A percentile compares a stretch with the other conserved stretches of the same genome.
Conservation (phyloP, 2,113 vertebrate genomes). For the Apodemus speciosus region DNA sequence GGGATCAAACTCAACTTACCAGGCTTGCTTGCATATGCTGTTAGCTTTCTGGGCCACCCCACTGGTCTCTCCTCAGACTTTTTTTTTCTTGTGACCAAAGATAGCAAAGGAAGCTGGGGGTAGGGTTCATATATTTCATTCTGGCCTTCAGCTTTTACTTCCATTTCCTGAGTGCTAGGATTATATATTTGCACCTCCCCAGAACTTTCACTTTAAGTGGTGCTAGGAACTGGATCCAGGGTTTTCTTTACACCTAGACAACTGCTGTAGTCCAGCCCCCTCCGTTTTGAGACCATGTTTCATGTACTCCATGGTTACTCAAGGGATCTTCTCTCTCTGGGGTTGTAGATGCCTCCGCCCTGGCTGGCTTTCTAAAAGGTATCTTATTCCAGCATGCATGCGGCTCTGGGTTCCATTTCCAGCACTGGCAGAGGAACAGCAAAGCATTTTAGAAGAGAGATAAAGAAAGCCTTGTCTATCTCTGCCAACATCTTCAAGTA, state of each 20-base stretch:
- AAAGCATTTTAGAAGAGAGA: slow-evolving; percentile 7
- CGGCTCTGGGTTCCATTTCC: not conserved
- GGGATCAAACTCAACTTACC: not conserved
- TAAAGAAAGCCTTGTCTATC: not conserved
- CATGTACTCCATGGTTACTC: not conserved
- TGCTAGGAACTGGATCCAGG: not conserved
- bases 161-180: not conserved
- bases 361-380: not conserved
- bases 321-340: not conserved
- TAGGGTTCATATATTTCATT: not conserved
- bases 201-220: not conserved
- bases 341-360: not conserved
- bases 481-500: slow-evolving; percentile 20
- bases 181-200: not conserved
- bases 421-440: not conserved
- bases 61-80: not conserved
- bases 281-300: not conserved
- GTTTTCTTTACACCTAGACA: not conserved
- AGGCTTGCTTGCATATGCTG: not conserved
- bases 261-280: not conserved
- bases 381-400: not conserved
- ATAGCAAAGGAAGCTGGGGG: not conserved
- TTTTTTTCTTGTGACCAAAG: slow-evolving; percentile 38
- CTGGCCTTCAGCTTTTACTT: not conserved
- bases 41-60: not conserved